Base-by-base conservation (phyloP, 1,140 invertebrate genomes). In the Fopius arisanus region DNA sequence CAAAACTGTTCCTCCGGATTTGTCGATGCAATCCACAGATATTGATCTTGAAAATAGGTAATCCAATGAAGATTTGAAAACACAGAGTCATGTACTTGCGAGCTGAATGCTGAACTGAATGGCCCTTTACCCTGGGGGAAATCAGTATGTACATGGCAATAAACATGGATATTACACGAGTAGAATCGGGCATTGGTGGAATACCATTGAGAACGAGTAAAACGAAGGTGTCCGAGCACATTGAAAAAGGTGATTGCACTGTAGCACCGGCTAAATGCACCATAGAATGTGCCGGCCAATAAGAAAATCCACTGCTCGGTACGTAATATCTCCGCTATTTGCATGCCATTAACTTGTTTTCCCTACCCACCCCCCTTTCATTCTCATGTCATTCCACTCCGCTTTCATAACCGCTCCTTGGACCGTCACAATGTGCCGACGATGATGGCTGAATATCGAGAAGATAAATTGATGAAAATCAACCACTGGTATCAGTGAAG, bases 161-260 rank as follows among this genome's bases (percentile, higher is more conserved):
- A 19, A 48, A 21, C 19, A 16, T 37, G n/a, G 1, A 73, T 48
- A 67, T 59, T 7, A 33, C 28, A 67, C 21, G 23, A 12, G 33
- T 16, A 67, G 14, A 31, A 12, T 21, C 9, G 9, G 21, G 43
- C 29, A 67, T 37, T 48, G 21, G 29, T 67, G 43, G n/a, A 37
- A 33, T 10, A 12, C 66, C 16, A 40, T 23, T 67, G 19, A 33
- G 48, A 31, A n/a, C n/a, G 59, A 23, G 67, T n/a, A 40, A 73
- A 73, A 73, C 48, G 51, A 68, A 48, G 66, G 48, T 73, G 72
- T 73, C 72, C 72, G 67, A 73, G 72, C 31, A 68, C 54, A 67
- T 54, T 51, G 16, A 62, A 73, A 33, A 33, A 31, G 28, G 29
- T 29, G 28, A 65, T 59, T 59, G 23, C 54, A 59, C 19, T 28